Base-by-base conservation (phyloP, 2,797 vertebrate species). In the Eidolon dupreanum region DNA sequence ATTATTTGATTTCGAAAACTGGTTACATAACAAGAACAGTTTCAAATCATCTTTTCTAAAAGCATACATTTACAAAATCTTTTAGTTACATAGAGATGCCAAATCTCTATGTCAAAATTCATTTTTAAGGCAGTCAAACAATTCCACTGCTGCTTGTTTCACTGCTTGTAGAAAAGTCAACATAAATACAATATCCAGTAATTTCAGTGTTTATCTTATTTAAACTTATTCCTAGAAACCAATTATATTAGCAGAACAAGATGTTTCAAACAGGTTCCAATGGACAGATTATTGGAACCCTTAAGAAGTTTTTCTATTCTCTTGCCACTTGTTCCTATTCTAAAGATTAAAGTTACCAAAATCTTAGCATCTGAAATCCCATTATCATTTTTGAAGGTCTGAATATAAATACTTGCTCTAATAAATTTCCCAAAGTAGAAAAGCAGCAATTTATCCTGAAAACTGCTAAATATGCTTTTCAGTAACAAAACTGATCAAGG, bases 301-400 rank as follows among this genome's bases (percentile, higher is more conserved):
- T 82, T 68, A 77, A 68, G 31, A 90, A 79, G 65, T 53, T 24
- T 89, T 84, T 59, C 81, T 12, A n/a, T 36, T 95, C 41, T 93
- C 70, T 95, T 78, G 46, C 65, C 53, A 93, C 68, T 59, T 93
- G 49, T 92, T 94, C 55, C n/a, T 43, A 68, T 73, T 71, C 22
- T 41, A 90, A 51, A 95, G 28, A 95, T 84, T 68, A 93, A 82
- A 91, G 59, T 63, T 66, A 93, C 9, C 84, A 75, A 89, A 93
- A 92, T 73, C 9, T 31, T 92, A n/a, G 36, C 28, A 93, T 57
- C 24, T 87, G 19, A 96, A 95, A 95, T 73, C 16, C 0, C 31
- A 74, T 53, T 86, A 71, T 49, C 19, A 46, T 79, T 83, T 90
- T 84, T 53, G 87, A 96, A 77, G 8, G 10, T 65, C 24, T n/a